Base-by-base conservation (phyloP, 2,888 invertebrate species). In the Antitype chi region DNA sequence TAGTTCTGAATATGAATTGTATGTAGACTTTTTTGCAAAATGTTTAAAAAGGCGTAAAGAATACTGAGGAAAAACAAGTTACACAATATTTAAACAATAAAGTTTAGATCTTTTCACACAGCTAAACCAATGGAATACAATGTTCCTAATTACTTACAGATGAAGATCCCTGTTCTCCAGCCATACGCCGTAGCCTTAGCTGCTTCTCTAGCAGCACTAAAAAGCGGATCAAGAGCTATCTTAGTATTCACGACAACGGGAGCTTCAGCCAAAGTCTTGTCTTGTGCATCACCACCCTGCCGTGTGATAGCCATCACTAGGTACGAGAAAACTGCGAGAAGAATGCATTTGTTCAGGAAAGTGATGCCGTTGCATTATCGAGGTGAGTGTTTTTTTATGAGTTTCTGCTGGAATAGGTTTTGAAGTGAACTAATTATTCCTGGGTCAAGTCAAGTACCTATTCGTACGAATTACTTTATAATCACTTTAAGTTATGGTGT, bases 281-380 rank as follows among this genome's bases (percentile, higher is more conserved):
- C 89, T 0, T 72, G 70, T n/a, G 38, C 89, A 6, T 59, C 74
- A 13, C 87, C 87, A 6, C 83, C 89, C 2, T 87, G 87, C 7
- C 74, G 15, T 2, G 78, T 87, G 11, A 70, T 91, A 49, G 92
- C 90, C 0, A 78, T 93, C 20, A 92, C 92, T 6, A 85, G 83
- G 8, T 74, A 85, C 23, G 74, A 79, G 32, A 69, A 80, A 3
- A 83, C 89, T 15, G 90, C 89, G 0, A 86, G 90, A 71, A 71
- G 47, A 20, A 76, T 93, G 82, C 91, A 93, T 82, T 74, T 93
- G 32, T 91, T 87, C 73, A 83, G 86, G 15, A 91, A 89, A 72
- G 87, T 92, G 6, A 79, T 91, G 38, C 92, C 93, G 0, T 52
- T 91, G 25, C 74, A 89, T 52, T 92, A 91, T 82, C 52, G 84